Evolutionary conservation across 2,888 invertebrate genomes (phyloP).

Genomic region (Eubasilissa splendida): DNA sequence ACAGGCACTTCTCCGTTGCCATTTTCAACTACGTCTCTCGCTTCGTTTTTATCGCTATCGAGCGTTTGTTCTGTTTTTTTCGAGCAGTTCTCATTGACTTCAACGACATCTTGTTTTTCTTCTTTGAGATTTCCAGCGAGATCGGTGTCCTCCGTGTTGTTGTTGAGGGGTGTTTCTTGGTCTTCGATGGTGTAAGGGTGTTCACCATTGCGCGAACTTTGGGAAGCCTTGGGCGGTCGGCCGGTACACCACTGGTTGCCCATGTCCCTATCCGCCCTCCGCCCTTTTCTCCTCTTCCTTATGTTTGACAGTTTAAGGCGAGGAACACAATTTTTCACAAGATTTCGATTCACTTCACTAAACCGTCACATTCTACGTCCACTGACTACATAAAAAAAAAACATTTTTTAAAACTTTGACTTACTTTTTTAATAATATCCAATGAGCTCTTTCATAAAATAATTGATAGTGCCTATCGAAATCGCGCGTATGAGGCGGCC

Average conservation of each 20-base stretch:
- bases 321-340: neutral
- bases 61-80: neutral
- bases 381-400: neutral
- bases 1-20: too few relatives aligned
- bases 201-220: constrained; percentile 29
- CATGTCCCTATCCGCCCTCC: constrained; percentile 50
- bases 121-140: constrained; percentile 8
- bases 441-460: neutral
- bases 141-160: constrained; percentile 26
- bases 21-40: neutral
- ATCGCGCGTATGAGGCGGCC: too few relatives aligned
- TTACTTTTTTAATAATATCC: neutral
- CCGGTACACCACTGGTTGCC: constrained; percentile 57
- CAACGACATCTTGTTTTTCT: neutral
- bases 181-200: constrained; percentile 28
- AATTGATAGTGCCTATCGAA: too few relatives aligned
- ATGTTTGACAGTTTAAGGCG: constrained; percentile 39
- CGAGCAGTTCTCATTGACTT: constrained; percentile 7
- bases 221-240: constrained; percentile 41
- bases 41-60: neutral
- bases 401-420: neutral
- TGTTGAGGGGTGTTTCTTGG: constrained; percentile 34
- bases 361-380: neutral
- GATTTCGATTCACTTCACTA: constrained; percentile 7
- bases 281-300: constrained; percentile 42